phyloP scores from a whole-genome alignment of 2,888 invertebrate genomes.

The Melanargia galathea region DNA sequence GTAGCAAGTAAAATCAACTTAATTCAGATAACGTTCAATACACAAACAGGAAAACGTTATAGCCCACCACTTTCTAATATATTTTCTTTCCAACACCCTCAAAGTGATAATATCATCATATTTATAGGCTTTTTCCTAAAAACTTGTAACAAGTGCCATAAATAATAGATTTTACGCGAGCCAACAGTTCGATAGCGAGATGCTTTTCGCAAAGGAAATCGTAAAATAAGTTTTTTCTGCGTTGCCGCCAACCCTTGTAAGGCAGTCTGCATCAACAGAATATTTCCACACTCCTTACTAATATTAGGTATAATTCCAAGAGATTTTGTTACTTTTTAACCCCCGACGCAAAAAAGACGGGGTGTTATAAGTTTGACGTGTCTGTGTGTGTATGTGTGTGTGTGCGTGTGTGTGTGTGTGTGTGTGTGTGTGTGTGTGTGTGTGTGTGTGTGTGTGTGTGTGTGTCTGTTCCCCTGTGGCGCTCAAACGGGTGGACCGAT shows the following conservation, averaged over 20 bases:
- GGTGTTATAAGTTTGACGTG: no score
- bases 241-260: constrained; percentile 54
- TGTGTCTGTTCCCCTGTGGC: no score
- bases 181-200: constrained; percentile 64
- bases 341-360: no score
- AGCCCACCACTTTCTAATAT: constrained; percentile 13
- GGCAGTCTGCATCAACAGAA: constrained; percentile 48
- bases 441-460: no score
- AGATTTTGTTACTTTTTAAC: no score
- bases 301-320: no score
- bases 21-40: not conserved
- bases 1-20: not conserved
- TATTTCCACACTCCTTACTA: constrained; percentile 19
- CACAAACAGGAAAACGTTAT: constrained; percentile 25
- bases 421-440: no score
- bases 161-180: constrained; percentile 71
- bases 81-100: constrained; percentile 32
- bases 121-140: constrained; percentile 48
- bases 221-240: constrained; percentile 78
- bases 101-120: constrained; percentile 44
- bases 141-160: constrained; percentile 67
- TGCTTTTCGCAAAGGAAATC: constrained; percentile 72
- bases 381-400: no score
- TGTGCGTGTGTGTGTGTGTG: no score
- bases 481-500: no score